Base-by-base conservation (phyloP, 64 coral and sea anemone species). In the Exaiptasia diaphana region DNA sequence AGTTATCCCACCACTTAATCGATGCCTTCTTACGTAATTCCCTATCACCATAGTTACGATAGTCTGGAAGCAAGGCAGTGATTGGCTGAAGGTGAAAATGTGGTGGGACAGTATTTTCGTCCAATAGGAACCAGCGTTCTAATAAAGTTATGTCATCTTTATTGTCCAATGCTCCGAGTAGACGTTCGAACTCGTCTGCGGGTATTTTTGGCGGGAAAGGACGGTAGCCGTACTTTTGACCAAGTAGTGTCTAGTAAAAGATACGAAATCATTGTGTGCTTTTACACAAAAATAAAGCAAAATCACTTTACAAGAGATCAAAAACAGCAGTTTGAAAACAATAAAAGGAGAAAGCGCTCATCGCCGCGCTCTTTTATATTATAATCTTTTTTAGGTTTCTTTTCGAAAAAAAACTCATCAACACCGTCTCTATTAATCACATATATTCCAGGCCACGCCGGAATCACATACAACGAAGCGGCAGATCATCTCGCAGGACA, bases 161-260 rank as follows among this genome's bases (percentile, higher is more conserved):
- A 4, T 80, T 67, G 17, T 80, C 64, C 23, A 99, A 68, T 3
- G 75, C 74, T 54, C 15, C 36, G 30, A 92, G 32, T 11, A 99
- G 75, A 2, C 82, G 68, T 28, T 85, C 55, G 11, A 99, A 92
- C 46, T 99, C 95, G 26, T 32, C 30, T 23, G 73, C 85, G 34
- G 34, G 5, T 71, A 99, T 99, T 62, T 72, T 84, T 1, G 77
- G 55, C 8, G 95, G 95, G 76, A 99, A 99, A 5, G 95, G 95
- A 28, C 95, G 95, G 30, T 81, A 99, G 44, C 95, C 95, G 45
- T 99, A 93, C 77, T 99, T 99, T 76, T 99, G 89, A 27, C 95
- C 95, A 38, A 99, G 75, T 37, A 99, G 92, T 8, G 95, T 99
- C 95, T 99, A 59, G 39, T 50, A 78, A 7, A 40, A n/a, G 20